Percentiles rank a stretch among this genome's conserved stretches.
These are phyloP conservation scores for Indri indri DNA, from an alignment of 2,113 vertebrate species.

Conservation along the genomic window DNA sequence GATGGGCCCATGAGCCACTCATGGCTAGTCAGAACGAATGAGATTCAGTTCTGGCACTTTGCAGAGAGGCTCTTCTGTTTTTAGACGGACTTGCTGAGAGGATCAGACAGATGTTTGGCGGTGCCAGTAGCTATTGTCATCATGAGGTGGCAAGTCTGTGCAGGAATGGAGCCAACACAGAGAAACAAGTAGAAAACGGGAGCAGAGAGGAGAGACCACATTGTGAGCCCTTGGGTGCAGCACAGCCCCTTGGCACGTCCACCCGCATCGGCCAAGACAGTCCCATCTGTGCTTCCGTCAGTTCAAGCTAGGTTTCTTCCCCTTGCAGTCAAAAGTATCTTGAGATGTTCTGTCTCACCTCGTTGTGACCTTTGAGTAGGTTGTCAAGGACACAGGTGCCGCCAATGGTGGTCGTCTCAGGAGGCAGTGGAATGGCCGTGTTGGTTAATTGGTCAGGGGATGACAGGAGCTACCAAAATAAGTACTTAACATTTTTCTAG, in stretches of 20 bases:
- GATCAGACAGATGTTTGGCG: too few relatives aligned
- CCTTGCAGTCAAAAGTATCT: not conserved
- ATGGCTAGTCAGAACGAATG: not conserved
- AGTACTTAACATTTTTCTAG: not conserved
- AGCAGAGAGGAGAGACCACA: too few relatives aligned
- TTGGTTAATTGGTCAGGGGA: not conserved
- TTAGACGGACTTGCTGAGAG: not conserved
- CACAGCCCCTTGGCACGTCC: too few relatives aligned
- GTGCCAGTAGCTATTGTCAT: not conserved
- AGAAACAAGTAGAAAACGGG: not conserved
- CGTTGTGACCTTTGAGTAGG: not conserved
- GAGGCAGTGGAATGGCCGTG: fast-evolving
- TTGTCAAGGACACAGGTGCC: not conserved
- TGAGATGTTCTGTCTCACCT: not conserved
- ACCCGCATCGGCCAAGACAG: too few relatives aligned
- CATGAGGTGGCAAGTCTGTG: not conserved
- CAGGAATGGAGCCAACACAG: not conserved
- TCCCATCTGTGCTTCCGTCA: not conserved
- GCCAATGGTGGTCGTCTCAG: not conserved
- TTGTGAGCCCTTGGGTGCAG: not conserved
- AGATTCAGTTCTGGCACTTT: not conserved
- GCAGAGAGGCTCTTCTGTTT: not conserved
- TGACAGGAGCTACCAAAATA: not conserved
- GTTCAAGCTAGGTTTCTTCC: not conserved
- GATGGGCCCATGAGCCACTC: not conserved